Evolutionary conservation across 2,888 invertebrate genomes (phyloP), one percentile per base, ranked within the genome.

Genomic region (Cecidostiba fungosa): DNA sequence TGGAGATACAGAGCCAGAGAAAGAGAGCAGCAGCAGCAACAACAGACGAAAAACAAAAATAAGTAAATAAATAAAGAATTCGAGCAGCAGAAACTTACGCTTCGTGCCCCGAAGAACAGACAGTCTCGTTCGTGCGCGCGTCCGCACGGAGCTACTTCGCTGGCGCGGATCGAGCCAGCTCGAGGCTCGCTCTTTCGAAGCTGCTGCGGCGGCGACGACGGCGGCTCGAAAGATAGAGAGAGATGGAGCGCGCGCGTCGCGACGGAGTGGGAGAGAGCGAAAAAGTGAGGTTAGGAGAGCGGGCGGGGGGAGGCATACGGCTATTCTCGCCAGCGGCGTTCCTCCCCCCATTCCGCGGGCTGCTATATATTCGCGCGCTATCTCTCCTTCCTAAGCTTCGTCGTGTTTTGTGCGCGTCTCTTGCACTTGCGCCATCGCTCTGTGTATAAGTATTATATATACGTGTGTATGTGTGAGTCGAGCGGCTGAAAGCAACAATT

Each of bases 271-370:
- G 54, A 50, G 70, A 54, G 54, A 72, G 26, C 43, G 59, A 77
- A 29, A 66, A 59, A 74, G 69, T 32, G 74, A 76, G 47, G 76
- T 43, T 43, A 62, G 43, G 77, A 43, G 66, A 54, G 43, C 19
- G 29, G 39, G 39, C 47, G n/a, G n/a, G 72, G 54, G 39, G 36
- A 62, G 39, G 47, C 77, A n/a, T 74, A 77, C 72, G 90, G 92
- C 91, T 92, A 91, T 93, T 93, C 93, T 90, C 90, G 89, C 90
- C 90, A 92, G 91, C 92, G 92, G 90, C 89, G 91, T 90, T 91
- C 91, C 92, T 92, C 93, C 93, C 93, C 90, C 89, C n/a, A 43
- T 82, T 59, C 50, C 77, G 50, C 66, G 50, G 62, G 36, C 78
- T 78, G 8, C 54, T 73, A 32, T 72, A 5, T 43, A 26, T 23